These are phyloP conservation scores for Meta bourneti DNA, from an alignment of 2,888 invertebrate species.

Conservation along the genomic window DNA sequence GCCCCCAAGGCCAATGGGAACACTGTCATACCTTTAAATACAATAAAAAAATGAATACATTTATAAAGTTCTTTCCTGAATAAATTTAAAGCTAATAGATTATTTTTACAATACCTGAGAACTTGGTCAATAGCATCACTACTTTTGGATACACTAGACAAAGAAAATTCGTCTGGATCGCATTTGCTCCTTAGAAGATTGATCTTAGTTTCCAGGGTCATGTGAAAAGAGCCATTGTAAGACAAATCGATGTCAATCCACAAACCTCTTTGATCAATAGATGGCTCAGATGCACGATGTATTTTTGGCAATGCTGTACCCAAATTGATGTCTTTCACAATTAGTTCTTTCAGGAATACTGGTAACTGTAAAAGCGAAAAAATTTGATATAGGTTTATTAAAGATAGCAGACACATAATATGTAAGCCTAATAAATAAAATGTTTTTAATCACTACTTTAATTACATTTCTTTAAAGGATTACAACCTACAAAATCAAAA, in stretches of 20 bases:
- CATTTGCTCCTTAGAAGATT: constrained; percentile 87
- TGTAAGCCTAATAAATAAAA: background rate
- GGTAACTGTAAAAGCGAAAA: constrained; percentile 84
- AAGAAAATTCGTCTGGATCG: constrained; percentile 52
- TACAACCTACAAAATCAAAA: no score
- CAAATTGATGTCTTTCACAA: constrained; percentile 88
- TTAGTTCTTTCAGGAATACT: constrained; percentile 91
- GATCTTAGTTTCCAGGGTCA: constrained; percentile 93
- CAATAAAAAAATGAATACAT: no score
- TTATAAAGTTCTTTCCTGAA: no score
- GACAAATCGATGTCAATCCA: constrained; percentile 93
- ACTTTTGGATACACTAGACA: constrained; percentile 40
- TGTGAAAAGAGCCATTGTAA: constrained; percentile 84
- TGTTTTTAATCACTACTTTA: background rate
- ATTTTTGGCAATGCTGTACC: constrained; percentile 87
- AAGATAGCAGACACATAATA: background rate
- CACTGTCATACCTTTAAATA: no score
- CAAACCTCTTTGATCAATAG: constrained; percentile 89
- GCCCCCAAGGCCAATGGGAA: no score
- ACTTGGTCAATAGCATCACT: constrained; percentile 36
- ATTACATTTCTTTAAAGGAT: background rate
- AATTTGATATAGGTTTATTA: background rate
- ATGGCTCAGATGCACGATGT: constrained; percentile 85
- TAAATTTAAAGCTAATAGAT: no score
- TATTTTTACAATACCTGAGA: constrained; percentile 15